These are phyloP conservation scores for Lophura nycthemera DNA, from an alignment of 2,113 vertebrate species.

Conservation along the genomic window DNA sequence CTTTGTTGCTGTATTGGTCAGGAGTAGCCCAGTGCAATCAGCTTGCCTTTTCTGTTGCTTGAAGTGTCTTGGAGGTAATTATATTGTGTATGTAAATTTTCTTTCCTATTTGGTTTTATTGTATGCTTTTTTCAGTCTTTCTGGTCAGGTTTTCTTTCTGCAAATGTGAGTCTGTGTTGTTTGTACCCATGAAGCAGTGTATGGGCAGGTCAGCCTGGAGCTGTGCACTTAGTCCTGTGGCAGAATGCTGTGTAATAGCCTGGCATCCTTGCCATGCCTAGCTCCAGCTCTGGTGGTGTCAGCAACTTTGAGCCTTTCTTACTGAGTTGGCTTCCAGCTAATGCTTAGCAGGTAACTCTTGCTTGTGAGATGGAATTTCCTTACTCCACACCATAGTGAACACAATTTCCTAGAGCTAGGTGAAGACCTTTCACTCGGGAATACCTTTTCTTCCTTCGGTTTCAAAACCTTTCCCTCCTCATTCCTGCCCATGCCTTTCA, in stretches of 20 bases:
- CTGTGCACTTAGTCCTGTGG: background rate
- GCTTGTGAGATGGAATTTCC: background rate
- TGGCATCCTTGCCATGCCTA: background rate
- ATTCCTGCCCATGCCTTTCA: background rate
- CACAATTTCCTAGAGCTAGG: background rate
- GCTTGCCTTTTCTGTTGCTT: background rate
- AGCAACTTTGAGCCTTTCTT: background rate
- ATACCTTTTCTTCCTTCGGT: accelerated
- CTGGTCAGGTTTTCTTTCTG: background rate
- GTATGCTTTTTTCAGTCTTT: background rate
- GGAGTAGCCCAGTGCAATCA: background rate
- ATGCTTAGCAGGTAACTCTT: no score
- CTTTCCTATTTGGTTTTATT: background rate
- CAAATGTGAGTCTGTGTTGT: background rate
- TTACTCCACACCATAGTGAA: background rate
- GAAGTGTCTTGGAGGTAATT: background rate
- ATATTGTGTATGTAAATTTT: background rate
- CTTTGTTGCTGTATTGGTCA: background rate
- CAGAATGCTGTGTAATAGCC: background rate
- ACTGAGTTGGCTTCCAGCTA: background rate
- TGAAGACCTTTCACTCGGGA: background rate
- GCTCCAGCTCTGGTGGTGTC: background rate
- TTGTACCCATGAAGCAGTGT: background rate
- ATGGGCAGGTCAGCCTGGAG: background rate
- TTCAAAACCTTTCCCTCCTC: background rate